Base-by-base conservation (phyloP, 1,140 invertebrate species). In the Drosophila sturtevanti region DNA sequence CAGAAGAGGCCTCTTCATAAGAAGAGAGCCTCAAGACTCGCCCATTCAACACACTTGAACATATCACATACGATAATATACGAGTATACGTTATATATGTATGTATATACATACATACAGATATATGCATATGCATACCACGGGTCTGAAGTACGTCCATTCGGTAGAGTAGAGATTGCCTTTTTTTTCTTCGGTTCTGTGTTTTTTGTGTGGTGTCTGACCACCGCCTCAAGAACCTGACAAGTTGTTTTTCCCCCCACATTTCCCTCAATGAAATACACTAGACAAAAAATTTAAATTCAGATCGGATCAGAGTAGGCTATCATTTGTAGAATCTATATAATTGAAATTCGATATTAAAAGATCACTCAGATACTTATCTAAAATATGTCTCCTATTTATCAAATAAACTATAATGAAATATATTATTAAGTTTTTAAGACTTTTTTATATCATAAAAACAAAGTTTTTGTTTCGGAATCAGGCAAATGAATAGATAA, bases 1-100 rank as follows among this genome's bases (percentile, higher is more conserved):
- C 85, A 87, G 77, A 65, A 89, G 84, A 80, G 79, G 77, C 79
- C 41, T 48, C 41, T 48, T 84, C 75, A 89, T 79, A 72, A 18
- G 27, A 34, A 56, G 54, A 87, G 84, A 79, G 74, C 68, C 54
- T 72, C 65, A 68, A 68, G 77, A 72, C 71, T 77, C 75, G 71
- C 73, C 77, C 68, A 72, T 68, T 56, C 27, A 75, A 58, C 72
- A 78, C 75, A 78, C 75, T 75, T 71, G 58, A 75, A 65, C 70
- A 56, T 34, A 56, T 75, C 74, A 48, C 69, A 66, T 59, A 61
- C 54, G 62, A 52, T 48, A 48, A 48, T 48, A 48, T 18, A 48
- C 16, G 41, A 48, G 41, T 48, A 21, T 48, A 48, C 18, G 41
- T 18, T 48, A 48, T 48, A 48, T 63, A 55, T 31, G 27, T 22